Base-by-base conservation (phyloP, 2,797 vertebrate genomes). In the Moxostoma hubbsi region DNA sequence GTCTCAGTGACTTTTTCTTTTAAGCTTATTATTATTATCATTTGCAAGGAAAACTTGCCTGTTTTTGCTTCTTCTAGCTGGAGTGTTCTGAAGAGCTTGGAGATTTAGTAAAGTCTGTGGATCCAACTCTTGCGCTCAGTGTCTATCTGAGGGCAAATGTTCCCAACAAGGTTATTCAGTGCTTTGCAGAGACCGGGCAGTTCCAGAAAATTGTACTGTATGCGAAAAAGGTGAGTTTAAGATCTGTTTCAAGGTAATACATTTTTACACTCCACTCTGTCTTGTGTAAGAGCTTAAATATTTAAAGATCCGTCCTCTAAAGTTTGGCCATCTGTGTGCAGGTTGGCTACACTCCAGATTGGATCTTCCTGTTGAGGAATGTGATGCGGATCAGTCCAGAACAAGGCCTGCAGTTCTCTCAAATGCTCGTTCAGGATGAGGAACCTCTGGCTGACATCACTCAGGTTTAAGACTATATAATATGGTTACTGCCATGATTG, bases 181-280 rank as follows among this genome's bases (percentile, higher is more conserved):
- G 98, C 86, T 99, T 99, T 90, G 98, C 98, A 76, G 98, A 99
- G 92, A 99, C 98, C 0, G 97, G 98, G 73, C 98, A 99, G 94
- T 98, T 99, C 86, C 98, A 99, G 94, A 99, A 99, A 91, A 99
- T 99, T 86, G 97, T 99, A 84, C 92, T 99, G 54, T 99, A 99
- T 85, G 98, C 98, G 36, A 99, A 99, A 90, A 99, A 99, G 95
- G 98, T 99, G 59, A 24, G 75, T 72, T 54, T 6, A 59, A 36
- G 24, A 16, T 68, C 46, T 3, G 11, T 62, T 61, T 73, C 45
- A 16, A 54, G 53, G n/a, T n/a, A 1, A 9, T 46, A 5, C 16
- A 12, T 57, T 16, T 74, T 10, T 24, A 63, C 16, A 18, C 43
- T n/a, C 15, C 12, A 63, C 43, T 63, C 45, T 18, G 18, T 18